A percentile compares a stretch with the other conserved stretches of the same genome.
These are phyloP conservation scores for Clepsis dumicolana DNA, from an alignment of 2,888 invertebrate species.

Conservation along the genomic window DNA sequence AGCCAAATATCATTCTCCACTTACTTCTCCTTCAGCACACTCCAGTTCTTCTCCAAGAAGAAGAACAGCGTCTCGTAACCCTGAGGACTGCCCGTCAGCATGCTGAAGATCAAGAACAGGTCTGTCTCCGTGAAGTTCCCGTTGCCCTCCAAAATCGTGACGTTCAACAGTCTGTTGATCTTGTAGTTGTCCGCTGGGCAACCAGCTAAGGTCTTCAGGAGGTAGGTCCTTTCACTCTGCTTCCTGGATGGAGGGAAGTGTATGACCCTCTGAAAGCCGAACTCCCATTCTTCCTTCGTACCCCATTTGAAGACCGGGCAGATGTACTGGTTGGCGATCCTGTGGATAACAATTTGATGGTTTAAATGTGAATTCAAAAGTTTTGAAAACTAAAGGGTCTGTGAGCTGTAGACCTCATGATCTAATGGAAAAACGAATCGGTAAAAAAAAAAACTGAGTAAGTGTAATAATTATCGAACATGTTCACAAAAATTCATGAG, in stretches of 20 bases:
- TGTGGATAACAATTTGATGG: conserved; percentile 59
- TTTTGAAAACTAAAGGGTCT: too few species aligned
- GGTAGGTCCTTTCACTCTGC: conserved; percentile 91
- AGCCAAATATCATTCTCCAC: conserved; percentile 48
- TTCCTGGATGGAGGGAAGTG: conserved; percentile 90
- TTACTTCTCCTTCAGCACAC: conserved; percentile 88
- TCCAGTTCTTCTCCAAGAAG: conserved; percentile 91
- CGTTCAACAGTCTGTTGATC: conserved; percentile 87
- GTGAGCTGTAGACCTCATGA: too few species aligned
- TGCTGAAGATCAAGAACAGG: conserved; percentile 90
- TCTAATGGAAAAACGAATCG: too few species aligned
- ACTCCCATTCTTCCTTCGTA: conserved; percentile 92
- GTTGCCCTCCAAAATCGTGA: conserved; percentile 89
- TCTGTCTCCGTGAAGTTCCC: conserved; percentile 92
- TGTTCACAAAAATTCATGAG: too few species aligned
- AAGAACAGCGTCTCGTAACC: conserved; percentile 91
- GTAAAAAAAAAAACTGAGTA: too few species aligned
- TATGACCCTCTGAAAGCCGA: conserved; percentile 91
- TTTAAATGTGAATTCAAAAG: neutral
- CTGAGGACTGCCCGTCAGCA: conserved; percentile 89
- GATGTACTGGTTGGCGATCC: conserved; percentile 91
- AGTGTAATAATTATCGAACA: too few species aligned
- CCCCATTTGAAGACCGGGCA: conserved; percentile 95
- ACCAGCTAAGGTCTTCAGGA: conserved; percentile 92
- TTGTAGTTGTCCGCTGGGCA: conserved; percentile 91